Conservation (phyloP, 2,113 vertebrate genomes). For the Irena cyanogastra region DNA sequence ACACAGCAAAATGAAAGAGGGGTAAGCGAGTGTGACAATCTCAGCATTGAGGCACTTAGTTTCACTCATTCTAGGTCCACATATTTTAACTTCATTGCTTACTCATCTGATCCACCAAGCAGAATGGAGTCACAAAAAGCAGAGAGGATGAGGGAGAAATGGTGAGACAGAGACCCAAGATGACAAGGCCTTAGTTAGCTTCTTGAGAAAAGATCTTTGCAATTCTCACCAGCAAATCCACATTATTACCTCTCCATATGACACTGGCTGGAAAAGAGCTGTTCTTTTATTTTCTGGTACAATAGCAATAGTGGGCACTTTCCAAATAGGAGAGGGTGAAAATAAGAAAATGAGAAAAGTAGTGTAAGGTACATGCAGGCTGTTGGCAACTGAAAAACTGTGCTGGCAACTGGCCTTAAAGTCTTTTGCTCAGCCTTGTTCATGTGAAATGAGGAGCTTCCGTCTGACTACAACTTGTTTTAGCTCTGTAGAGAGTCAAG, state of each 20-base stretch:
- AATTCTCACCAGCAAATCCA: neutral
- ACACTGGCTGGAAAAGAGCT: neutral
- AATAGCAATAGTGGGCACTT: neutral
- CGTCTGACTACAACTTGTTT: neutral
- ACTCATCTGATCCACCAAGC: neutral
- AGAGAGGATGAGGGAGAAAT: neutral
- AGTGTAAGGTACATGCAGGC: neutral
- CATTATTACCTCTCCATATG: neutral
- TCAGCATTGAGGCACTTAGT: neutral
- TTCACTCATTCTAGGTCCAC: neutral
- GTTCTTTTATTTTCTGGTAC: neutral
- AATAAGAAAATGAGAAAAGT: neutral
- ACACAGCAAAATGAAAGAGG: neutral
- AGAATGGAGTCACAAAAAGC: neutral
- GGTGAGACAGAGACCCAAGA: neutral
- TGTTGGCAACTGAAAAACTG: fast-evolving
- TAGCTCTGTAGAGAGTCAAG: neutral
- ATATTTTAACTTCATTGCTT: neutral
- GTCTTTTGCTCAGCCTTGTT: neutral
- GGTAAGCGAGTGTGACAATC: neutral
- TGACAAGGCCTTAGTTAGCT: neutral
- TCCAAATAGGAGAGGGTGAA: neutral
- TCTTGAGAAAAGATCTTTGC: neutral
- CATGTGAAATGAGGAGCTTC: neutral
- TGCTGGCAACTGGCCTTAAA: neutral